These are phyloP conservation scores for Aphodius granarius DNA, from an alignment of 2,888 invertebrate genomes.

Conservation along the genomic window DNA sequence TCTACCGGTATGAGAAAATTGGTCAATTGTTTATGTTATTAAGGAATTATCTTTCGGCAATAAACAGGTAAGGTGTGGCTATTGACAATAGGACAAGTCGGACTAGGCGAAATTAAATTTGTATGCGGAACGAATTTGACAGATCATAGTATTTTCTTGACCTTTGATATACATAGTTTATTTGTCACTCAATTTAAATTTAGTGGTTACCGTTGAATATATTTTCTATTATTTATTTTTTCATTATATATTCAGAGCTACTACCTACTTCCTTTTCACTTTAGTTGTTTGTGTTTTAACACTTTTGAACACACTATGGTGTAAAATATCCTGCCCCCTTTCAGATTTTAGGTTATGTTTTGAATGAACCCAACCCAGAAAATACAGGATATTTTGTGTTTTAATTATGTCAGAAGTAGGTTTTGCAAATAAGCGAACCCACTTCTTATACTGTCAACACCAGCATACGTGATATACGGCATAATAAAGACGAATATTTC, in stretches of 20 bases:
- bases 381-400: not conserved
- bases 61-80: not conserved
- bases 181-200: no score
- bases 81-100: not conserved
- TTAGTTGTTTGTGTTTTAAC: no score
- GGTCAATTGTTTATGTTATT: not conserved
- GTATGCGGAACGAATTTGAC: not conserved
- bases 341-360: not conserved
- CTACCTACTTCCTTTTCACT: no score
- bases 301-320: not conserved
- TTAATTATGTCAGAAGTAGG: not conserved
- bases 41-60: not conserved
- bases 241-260: no score
- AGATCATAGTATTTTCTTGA: not conserved
- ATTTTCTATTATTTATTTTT: no score
- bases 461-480: not conserved
- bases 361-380: not conserved
- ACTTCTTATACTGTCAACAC: not conserved
- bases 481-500: not conserved
- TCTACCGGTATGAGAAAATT: not conserved
- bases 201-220: no score
- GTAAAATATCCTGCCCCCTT: not conserved
- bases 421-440: not conserved
- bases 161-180: no score
- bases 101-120: not conserved